Percentiles rank a stretch among this genome's conserved stretches.
phyloP scores from a whole-genome alignment of 2,888 invertebrate species.

The Tromatobia lineatoria region DNA sequence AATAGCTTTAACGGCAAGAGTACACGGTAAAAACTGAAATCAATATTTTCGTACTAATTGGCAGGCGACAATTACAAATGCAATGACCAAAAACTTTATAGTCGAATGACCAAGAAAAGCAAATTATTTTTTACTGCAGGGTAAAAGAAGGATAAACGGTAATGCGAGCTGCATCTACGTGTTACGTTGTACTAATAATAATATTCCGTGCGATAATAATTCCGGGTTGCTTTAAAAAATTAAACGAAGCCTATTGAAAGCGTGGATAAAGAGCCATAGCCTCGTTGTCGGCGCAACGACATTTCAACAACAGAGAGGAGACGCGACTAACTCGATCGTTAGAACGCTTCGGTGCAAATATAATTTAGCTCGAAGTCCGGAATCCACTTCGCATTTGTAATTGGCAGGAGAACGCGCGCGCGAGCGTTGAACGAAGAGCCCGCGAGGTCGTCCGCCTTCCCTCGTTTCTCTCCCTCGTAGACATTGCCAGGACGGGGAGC shows the following conservation, averaged over 20 bases:
- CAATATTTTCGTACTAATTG: no score
- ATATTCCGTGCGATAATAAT: not conserved
- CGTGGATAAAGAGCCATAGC: constrained; percentile 9
- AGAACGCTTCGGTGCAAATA: constrained; percentile 61
- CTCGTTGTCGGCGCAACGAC: constrained; percentile 1
- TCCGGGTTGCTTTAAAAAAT: not conserved
- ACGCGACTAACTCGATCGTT: constrained; percentile 57
- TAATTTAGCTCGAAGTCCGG: constrained; percentile 59
- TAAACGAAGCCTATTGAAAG: constrained; percentile 1
- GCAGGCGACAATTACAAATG: not conserved
- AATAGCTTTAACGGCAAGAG: not conserved
- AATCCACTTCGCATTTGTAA: constrained; percentile 65
- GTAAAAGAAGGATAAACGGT: not conserved
- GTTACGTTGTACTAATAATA: not conserved
- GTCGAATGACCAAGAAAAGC: not conserved
- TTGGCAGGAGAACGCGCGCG: constrained; percentile 51
- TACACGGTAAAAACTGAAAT: no score
- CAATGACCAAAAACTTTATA: not conserved
- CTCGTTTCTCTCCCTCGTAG: constrained; percentile 25
- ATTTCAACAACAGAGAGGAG: constrained; percentile 32
- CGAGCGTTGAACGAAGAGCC: constrained; percentile 31
- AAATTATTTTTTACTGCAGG: no score
- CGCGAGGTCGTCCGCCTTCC: constrained; percentile 55
- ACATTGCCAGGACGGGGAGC: constrained; percentile 5
- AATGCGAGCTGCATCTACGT: not conserved